Percentiles rank a stretch among this genome's conserved stretches.
Evolutionary conservation across 1,140 invertebrate genomes (phyloP).

Genomic region (Neodiprion fabricii): DNA sequence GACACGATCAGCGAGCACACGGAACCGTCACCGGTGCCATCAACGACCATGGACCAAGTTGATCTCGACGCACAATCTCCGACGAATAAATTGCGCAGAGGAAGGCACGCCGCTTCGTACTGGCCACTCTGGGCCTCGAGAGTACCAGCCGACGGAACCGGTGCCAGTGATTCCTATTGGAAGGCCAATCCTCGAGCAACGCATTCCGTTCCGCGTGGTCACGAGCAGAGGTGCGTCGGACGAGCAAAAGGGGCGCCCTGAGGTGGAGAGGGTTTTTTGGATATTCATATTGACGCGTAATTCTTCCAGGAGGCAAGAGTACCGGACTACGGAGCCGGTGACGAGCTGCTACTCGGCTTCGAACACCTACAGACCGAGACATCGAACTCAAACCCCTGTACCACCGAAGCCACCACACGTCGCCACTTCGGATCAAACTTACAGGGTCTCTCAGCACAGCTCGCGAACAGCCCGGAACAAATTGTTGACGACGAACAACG

Average conservation of each 20-base stretch:
- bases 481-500: conserved; percentile 18
- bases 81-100: conserved; percentile 17
- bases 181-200: conserved; percentile 23
- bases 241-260: neutral
- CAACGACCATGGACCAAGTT: conserved; percentile 34
- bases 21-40: conserved; percentile 4
- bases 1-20: conserved; percentile 1
- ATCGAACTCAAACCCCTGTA: neutral
- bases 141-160: conserved; percentile 22
- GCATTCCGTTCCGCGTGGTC: conserved; percentile 13
- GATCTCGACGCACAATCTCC: conserved; percentile 13
- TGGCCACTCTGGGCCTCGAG: conserved; percentile 24
- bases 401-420: neutral
- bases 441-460: neutral
- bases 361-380: conserved; percentile 28
- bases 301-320: neutral
- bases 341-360: conserved; percentile 28
- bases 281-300: neutral
- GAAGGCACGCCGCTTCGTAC: conserved; percentile 25
- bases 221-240: neutral
- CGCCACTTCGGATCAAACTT: neutral
- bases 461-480: conserved; percentile 23
- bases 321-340: conserved; percentile 23
- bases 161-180: conserved; percentile 27
- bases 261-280: no score